A percentile compares a stretch with the other conserved stretches of the same genome.
Conservation (phyloP, 2,113 vertebrate species). For the Nothoprocta perdicaria region DNA sequence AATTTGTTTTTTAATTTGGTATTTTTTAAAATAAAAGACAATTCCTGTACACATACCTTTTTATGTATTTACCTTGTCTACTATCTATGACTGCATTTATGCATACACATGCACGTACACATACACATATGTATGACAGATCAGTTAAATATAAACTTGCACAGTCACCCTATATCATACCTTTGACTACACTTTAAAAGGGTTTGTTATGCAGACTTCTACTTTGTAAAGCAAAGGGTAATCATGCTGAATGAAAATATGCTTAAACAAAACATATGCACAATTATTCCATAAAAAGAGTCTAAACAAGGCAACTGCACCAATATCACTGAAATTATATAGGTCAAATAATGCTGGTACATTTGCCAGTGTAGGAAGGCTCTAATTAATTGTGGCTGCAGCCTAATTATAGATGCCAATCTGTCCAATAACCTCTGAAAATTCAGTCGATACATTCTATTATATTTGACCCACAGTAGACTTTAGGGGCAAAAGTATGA, state of each 20-base stretch:
- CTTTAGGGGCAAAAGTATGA: neutral
- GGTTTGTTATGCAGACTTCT: neutral
- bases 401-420: neutral
- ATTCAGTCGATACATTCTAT: neutral
- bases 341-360: neutral
- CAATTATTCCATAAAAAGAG: neutral
- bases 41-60: neutral
- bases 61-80: neutral
- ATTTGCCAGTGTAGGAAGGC: neutral
- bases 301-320: neutral
- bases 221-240: neutral
- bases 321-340: neutral
- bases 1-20: neutral
- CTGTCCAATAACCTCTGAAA: neutral
- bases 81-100: neutral
- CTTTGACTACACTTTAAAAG: neutral
- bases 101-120: fast-evolving
- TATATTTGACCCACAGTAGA: neutral
- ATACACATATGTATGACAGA: neutral
- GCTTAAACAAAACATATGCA: neutral
- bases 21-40: neutral
- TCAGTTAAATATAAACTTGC: neutral
- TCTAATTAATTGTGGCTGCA: neutral
- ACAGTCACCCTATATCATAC: neutral
- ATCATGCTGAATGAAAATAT: neutral